Base-by-base conservation (phyloP, 2,888 invertebrate genomes). In the Cheilosia soror region DNA sequence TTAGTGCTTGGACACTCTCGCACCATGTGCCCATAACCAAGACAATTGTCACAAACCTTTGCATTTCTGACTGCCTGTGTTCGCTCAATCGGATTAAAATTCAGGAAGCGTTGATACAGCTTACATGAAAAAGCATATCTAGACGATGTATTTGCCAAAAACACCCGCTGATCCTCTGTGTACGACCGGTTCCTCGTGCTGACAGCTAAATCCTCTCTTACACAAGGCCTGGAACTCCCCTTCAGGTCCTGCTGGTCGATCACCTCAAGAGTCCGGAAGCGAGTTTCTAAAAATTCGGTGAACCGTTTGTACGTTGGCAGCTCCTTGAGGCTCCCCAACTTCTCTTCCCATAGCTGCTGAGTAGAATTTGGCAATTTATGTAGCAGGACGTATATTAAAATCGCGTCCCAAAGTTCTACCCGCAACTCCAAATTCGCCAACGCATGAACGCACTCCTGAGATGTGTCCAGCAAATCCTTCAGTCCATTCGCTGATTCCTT, bases 31-130 rank as follows among this genome's bases (percentile, higher is more conserved):
- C 25, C 29, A 29, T 31, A 53, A 2, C 29, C 31, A 1, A 29
- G 53, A 13, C 53, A 53, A 53, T 53, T 53, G 29, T 29, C 29
- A 6, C 53, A 29, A 53, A 53, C 53, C 3, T 11, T 25, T 51
- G 9, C 29, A 6, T 27, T 53, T 2, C n/a, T 3, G 11, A 53
- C 53, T 13, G 31, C 13, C 11, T 51, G 51, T 13, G 27, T 51
- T 13, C 51, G 7, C 13, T 29, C 13, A 1, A 31, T 53, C 3
- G 11, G 5, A 13, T 53, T n/a, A 13, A 53, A n/a, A n/a, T 57
- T 37, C 2, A 57, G 11, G 20, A 57, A 57, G 2, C 33, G 33
- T 57, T n/a, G 15, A 57, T 37, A 57, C 33, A 15, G 1, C 20
- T 20, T 58, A 20, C 33, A 37, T 9, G 29, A 20, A 15, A 47